These are phyloP conservation scores for Porites rus DNA, from an alignment of 92 coral and sea anemone species.

Conservation along the genomic window DNA sequence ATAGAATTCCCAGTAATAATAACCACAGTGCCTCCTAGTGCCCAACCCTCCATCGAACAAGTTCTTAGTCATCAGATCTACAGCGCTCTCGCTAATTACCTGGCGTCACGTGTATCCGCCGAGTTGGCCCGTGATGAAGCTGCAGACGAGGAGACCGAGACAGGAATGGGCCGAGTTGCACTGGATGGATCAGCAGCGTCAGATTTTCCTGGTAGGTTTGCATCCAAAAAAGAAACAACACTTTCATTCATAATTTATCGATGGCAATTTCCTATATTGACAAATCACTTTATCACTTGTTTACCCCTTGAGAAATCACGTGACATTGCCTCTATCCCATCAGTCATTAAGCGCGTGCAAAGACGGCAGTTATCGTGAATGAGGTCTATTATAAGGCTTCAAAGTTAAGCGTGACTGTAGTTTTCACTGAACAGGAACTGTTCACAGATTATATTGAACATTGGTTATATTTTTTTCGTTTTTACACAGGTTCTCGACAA, in stretches of 20 bases:
- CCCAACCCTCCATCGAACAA: constrained; percentile 24
- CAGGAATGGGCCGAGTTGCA: background rate
- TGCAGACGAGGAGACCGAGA: constrained; percentile 33
- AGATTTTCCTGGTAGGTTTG: constrained; percentile 7
- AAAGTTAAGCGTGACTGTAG: too few relatives aligned
- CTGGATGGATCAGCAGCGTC: constrained; percentile 1
- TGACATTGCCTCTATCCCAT: too few relatives aligned
- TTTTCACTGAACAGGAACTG: too few relatives aligned
- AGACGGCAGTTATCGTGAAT: too few relatives aligned
- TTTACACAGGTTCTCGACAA: background rate
- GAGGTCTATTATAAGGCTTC: too few relatives aligned
- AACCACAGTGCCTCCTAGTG: constrained; percentile 31
- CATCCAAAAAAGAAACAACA: background rate
- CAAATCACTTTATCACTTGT: too few relatives aligned
- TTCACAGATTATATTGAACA: background rate
- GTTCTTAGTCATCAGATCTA: constrained; percentile 41
- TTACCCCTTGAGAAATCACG: too few relatives aligned
- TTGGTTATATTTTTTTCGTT: background rate
- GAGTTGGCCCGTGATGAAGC: constrained; percentile 25
- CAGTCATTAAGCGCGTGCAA: too few relatives aligned
- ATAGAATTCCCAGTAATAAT: constrained; percentile 33
- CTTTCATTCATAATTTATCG: background rate
- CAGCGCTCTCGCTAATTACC: constrained; percentile 41
- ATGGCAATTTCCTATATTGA: too few relatives aligned
- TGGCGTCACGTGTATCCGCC: constrained; percentile 39